Percentiles rank a stretch among this genome's conserved stretches.
Evolutionary conservation across 2,113 vertebrate genomes (phyloP).

Genomic region (Phaetusa simplex): DNA sequence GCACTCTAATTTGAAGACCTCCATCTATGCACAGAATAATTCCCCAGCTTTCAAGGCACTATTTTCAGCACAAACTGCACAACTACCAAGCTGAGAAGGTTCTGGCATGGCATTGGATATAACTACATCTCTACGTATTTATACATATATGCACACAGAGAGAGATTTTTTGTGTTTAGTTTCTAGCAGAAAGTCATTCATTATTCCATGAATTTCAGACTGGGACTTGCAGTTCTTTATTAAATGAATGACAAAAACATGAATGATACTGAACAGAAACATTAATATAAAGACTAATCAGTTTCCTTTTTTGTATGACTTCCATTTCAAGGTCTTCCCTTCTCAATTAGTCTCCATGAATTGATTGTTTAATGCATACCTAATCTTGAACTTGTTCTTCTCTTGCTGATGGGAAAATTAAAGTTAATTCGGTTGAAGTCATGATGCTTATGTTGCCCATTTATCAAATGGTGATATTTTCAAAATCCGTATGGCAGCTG

Average conservation of each 20-base stretch:
- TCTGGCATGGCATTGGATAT: background rate
- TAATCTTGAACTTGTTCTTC: constrained; percentile 62
- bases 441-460: constrained; percentile 27
- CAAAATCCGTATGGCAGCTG: constrained; percentile 27
- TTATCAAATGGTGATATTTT: constrained; percentile 61
- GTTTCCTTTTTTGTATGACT: constrained; percentile 30
- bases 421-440: constrained; percentile 59
- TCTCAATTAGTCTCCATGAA: constrained; percentile 49
- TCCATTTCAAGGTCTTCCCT: constrained; percentile 59
- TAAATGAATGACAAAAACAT: background rate
- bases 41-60: background rate
- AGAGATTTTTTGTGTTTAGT: background rate
- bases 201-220: background rate
- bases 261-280: background rate
- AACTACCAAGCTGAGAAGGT: background rate
- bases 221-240: background rate
- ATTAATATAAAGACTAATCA: constrained; percentile 6
- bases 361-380: constrained; percentile 51
- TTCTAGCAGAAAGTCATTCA: background rate
- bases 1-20: background rate
- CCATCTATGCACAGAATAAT: background rate
- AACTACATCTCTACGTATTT: background rate
- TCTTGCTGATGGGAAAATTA: constrained; percentile 54
- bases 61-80: background rate
- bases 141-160: background rate